phyloP scores from a whole-genome alignment of 2,888 invertebrate genomes.

The Eutolmus rufibarbis region DNA sequence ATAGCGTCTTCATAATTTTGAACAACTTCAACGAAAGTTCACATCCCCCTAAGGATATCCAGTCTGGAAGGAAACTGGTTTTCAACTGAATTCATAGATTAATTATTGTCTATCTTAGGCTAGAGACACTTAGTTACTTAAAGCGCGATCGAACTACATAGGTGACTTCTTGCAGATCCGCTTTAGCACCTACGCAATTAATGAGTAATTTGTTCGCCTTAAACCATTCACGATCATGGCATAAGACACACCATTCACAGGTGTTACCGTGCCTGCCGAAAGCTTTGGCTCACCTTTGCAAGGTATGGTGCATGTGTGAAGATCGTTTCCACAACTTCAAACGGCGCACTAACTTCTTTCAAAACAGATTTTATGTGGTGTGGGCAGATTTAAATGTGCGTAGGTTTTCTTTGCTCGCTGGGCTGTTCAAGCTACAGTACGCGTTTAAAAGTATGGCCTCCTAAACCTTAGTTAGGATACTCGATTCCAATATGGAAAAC shows the following conservation, averaged over 20 bases:
- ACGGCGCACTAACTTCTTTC: background rate
- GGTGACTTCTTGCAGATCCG: constrained; percentile 18
- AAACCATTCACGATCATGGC: background rate
- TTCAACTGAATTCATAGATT: background rate
- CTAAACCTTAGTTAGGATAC: background rate
- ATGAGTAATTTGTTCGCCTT: constrained; percentile 14
- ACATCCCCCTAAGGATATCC: background rate
- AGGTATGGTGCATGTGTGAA: background rate
- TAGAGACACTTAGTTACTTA: background rate
- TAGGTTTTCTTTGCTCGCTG: background rate
- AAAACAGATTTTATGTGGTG: background rate
- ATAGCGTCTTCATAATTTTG: background rate
- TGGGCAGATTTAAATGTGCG: background rate
- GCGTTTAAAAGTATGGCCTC: background rate
- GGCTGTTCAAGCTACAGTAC: background rate
- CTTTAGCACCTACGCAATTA: constrained; percentile 21
- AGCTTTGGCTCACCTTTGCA: background rate
- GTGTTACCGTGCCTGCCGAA: background rate
- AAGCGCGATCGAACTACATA: background rate
- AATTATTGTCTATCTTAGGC: background rate
- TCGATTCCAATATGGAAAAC: background rate
- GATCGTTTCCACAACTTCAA: background rate
- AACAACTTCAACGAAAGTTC: background rate
- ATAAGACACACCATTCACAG: background rate
- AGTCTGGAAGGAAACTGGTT: background rate